Conservation (phyloP, 2,888 invertebrate species). For the Drosophila mayaguana region DNA sequence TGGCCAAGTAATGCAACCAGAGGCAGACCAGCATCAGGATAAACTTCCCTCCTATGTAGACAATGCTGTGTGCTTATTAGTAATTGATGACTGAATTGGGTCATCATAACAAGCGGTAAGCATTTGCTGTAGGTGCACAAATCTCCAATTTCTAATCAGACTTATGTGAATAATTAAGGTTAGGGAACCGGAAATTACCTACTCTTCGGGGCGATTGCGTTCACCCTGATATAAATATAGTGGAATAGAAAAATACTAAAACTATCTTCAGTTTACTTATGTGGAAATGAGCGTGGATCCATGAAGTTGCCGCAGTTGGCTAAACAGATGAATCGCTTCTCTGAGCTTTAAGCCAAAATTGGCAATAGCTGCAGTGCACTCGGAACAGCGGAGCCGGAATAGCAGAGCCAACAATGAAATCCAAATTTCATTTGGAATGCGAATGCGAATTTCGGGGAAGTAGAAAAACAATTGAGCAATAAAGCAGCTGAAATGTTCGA, state of each 20-base stretch:
- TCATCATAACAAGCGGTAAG: constrained; percentile 27
- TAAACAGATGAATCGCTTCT: background rate
- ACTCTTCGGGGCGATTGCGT: background rate
- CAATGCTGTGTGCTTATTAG: constrained; percentile 44
- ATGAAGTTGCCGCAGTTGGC: background rate
- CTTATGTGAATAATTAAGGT: constrained; percentile 46
- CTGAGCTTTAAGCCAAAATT: background rate
- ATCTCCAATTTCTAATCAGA: constrained; percentile 48
- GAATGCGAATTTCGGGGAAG: background rate
- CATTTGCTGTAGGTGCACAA: background rate
- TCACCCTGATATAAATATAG: background rate
- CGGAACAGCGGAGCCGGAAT: constrained; percentile 25
- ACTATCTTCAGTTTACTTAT: background rate
- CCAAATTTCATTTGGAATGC: constrained; percentile 11
- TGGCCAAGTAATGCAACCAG: constrained; percentile 12
- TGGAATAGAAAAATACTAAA: background rate
- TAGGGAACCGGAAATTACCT: constrained; percentile 27
- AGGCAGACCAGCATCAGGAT: background rate
- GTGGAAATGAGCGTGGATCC: background rate
- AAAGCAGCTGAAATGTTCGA: constrained; percentile 25
- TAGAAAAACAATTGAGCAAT: background rate
- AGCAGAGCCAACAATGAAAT: constrained; percentile 29
- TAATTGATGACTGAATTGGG: constrained; percentile 43
- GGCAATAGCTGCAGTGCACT: constrained; percentile 1
- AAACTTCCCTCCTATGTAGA: background rate